Evolutionary conservation across 2,888 invertebrate genomes (phyloP).

Genomic region (Parnassius glacialis): DNA sequence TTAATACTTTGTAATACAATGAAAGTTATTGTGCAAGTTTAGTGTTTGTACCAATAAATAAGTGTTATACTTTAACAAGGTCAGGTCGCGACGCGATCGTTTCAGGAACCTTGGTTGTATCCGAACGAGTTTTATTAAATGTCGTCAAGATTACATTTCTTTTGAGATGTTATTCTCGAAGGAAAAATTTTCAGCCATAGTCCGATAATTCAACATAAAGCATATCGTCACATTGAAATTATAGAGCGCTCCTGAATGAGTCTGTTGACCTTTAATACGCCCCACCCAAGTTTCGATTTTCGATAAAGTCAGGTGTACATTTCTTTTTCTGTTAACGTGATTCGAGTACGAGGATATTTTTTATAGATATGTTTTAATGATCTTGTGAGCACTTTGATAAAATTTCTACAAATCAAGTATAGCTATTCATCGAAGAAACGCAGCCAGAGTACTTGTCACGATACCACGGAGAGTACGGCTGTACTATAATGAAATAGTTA

Average conservation of each 20-base stretch:
- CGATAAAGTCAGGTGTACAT: background rate
- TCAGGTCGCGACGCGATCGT: background rate
- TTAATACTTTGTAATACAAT: no score
- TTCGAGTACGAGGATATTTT: background rate
- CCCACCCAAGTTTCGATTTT: slow-evolving; percentile 9
- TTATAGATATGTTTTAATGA: no score
- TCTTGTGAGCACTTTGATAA: no score
- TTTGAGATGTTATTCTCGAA: slow-evolving; percentile 13
- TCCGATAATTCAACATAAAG: slow-evolving; percentile 6
- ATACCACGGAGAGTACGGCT: no score
- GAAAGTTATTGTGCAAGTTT: background rate
- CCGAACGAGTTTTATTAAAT: slow-evolving; percentile 2
- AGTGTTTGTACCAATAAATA: background rate
- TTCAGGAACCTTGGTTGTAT: slow-evolving; percentile 8
- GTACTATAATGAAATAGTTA: no score
- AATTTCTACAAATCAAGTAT: no score
- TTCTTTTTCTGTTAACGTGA: background rate
- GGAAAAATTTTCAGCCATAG: slow-evolving; percentile 13
- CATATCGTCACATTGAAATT: slow-evolving; percentile 10
- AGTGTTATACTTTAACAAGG: background rate
- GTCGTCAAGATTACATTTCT: slow-evolving; percentile 7
- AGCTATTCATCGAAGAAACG: no score
- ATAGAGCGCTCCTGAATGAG: slow-evolving; percentile 7
- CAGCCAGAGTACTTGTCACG: no score
- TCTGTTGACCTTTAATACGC: slow-evolving; percentile 7